Evolutionary conservation across 2,888 invertebrate species (phyloP).

Genomic region (Heteromurus nitidus): DNA sequence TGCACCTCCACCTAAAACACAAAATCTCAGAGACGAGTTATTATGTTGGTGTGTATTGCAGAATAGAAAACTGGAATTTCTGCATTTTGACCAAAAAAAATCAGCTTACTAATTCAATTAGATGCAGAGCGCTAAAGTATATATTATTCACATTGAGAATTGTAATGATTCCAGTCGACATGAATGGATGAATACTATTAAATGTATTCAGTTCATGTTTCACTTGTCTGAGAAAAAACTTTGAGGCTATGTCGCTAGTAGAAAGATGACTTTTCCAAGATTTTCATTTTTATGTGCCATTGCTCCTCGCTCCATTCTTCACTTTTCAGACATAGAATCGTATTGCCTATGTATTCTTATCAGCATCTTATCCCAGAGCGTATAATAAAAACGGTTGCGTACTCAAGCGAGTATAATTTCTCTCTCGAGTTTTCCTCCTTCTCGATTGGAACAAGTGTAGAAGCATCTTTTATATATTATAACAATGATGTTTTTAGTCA

Average conservation of each 20-base stretch:
- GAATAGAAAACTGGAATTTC: slow-evolving; percentile 47
- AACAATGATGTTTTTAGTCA: no score
- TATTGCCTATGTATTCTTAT: no score
- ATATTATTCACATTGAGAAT: no score
- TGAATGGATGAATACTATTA: no score
- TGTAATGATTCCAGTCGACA: no score
- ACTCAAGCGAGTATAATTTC: neutral
- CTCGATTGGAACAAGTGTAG: neutral
- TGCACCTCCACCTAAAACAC: neutral
- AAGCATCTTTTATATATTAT: neutral
- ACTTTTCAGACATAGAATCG: neutral
- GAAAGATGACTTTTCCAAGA: no score
- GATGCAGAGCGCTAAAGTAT: no score
- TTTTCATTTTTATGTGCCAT: no score
- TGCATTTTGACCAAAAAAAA: slow-evolving; percentile 37
- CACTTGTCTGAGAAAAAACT: no score
- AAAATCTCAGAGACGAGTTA: neutral
- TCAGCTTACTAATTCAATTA: slow-evolving; percentile 36
- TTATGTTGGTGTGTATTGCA: slow-evolving; percentile 16
- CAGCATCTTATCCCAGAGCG: neutral
- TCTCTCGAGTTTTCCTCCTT: slow-evolving; percentile 11
- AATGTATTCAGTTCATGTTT: no score
- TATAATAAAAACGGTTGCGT: neutral
- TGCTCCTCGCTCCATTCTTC: neutral
- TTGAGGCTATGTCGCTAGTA: no score